phyloP scores from a whole-genome alignment of 2,888 invertebrate genomes.

The Synanthedon formicaeformis region DNA sequence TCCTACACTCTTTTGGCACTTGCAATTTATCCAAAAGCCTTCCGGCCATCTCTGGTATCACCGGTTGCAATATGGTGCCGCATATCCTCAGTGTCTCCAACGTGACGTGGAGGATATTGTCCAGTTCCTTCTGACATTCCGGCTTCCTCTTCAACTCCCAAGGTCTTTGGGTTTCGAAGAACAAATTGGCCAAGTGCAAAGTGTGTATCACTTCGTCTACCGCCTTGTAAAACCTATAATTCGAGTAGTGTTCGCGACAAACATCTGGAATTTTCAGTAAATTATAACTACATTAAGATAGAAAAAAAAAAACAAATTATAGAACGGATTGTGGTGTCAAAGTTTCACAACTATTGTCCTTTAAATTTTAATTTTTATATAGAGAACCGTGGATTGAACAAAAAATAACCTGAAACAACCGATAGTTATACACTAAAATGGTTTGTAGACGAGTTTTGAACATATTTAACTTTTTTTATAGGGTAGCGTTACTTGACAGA shows the following conservation, averaged over 20 bases:
- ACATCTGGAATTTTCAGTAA: slow-evolving; percentile 70
- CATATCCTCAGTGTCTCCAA: slow-evolving; percentile 85
- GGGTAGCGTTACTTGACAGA: too few relatives aligned
- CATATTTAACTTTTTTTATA: too few relatives aligned
- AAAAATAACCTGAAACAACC: too few relatives aligned
- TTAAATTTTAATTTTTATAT: too few relatives aligned
- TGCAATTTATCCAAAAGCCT: slow-evolving; percentile 78
- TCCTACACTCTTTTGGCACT: slow-evolving; percentile 37
- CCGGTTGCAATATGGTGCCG: slow-evolving; percentile 83
- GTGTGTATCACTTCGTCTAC: slow-evolving; percentile 81
- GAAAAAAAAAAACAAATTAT: too few relatives aligned
- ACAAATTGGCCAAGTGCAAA: slow-evolving; percentile 83
- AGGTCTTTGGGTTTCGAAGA: slow-evolving; percentile 88
- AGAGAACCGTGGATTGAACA: too few relatives aligned
- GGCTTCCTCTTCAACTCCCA: slow-evolving; percentile 84
- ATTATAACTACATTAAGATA: too few relatives aligned
- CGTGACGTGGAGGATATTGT: slow-evolving; percentile 82
- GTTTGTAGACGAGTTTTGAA: too few relatives aligned
- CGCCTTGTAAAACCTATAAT: slow-evolving; percentile 85
- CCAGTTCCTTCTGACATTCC: slow-evolving; percentile 69
- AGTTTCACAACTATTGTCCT: too few relatives aligned
- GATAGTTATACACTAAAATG: too few relatives aligned
- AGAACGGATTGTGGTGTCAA: too few relatives aligned
- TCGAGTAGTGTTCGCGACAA: slow-evolving; percentile 77
- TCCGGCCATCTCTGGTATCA: slow-evolving; percentile 80